A percentile compares a stretch with the other conserved stretches of the same genome.
phyloP scores from a whole-genome alignment of 2,888 invertebrate genomes.

The Malacosoma neustria region DNA sequence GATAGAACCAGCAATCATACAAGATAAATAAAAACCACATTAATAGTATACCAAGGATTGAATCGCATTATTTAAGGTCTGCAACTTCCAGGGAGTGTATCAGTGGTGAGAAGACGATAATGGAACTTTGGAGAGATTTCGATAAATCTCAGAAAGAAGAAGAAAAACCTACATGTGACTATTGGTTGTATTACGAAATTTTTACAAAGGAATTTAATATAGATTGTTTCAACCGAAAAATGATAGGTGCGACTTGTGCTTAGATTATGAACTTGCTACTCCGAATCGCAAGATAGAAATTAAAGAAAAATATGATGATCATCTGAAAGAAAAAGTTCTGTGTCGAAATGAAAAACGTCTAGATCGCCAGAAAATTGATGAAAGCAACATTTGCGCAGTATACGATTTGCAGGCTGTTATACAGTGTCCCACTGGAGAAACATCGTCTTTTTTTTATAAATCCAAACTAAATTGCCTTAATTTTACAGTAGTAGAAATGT shows the following conservation, averaged over 20 bases:
- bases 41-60: conserved; percentile 6
- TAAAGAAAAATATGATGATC: not conserved
- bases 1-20: conserved; percentile 2
- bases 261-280: not conserved
- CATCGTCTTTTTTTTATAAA: conserved; percentile 2
- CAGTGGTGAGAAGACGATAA: conserved; percentile 2
- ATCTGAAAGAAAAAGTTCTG: conserved; percentile 1
- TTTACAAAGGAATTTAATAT: not conserved
- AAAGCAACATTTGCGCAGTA: not conserved
- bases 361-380: not conserved
- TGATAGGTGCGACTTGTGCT: not conserved
- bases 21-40: conserved; percentile 2
- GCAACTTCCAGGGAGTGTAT: conserved; percentile 2
- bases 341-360: not conserved
- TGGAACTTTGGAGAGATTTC: conserved; percentile 1
- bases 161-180: not conserved
- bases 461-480: not conserved
- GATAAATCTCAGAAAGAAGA: not conserved
- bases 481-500: not conserved
- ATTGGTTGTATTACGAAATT: not conserved
- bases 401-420: not conserved
- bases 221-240: not conserved
- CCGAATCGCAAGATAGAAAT: not conserved
- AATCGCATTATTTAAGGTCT: conserved; percentile 2
- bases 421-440: not conserved